Percentiles rank a stretch among this genome's conserved stretches.
Conservation (phyloP, 2,888 invertebrate species). For the Cephus pulcher region DNA sequence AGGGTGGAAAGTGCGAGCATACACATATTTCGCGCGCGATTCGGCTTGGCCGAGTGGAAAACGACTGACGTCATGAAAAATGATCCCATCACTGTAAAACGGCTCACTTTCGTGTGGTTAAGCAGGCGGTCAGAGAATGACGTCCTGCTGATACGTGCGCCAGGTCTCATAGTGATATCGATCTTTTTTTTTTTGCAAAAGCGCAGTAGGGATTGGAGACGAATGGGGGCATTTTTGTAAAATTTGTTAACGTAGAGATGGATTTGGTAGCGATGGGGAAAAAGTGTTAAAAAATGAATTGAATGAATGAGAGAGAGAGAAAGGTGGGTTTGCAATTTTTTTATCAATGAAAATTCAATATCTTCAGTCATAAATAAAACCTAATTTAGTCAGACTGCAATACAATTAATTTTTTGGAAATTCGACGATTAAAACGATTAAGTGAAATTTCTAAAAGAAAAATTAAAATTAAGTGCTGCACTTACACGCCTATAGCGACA, state of each 20-base stretch:
- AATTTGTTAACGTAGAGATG: background rate
- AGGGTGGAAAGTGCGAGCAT: constrained; percentile 6
- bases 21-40: constrained; percentile 36
- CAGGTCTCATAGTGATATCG: background rate
- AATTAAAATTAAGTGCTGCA: background rate
- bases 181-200: constrained; percentile 1
- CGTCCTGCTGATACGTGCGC: background rate
- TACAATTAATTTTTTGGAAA: background rate
- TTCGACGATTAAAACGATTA: background rate
- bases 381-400: background rate
- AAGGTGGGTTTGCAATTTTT: background rate
- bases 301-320: constrained; percentile 14
- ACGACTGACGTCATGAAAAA: constrained; percentile 50
- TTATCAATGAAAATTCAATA: background rate
- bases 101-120: constrained; percentile 38
- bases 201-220: background rate
- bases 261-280: background rate
- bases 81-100: constrained; percentile 44
- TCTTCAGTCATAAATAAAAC: background rate
- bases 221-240: background rate
- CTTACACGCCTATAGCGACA: no score
- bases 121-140: constrained; percentile 15
- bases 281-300: background rate
- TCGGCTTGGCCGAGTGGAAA: constrained; percentile 45
- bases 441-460: background rate